These are phyloP conservation scores for Microcebus griseorufus DNA, from an alignment of 2,113 vertebrate species.

Conservation along the genomic window DNA sequence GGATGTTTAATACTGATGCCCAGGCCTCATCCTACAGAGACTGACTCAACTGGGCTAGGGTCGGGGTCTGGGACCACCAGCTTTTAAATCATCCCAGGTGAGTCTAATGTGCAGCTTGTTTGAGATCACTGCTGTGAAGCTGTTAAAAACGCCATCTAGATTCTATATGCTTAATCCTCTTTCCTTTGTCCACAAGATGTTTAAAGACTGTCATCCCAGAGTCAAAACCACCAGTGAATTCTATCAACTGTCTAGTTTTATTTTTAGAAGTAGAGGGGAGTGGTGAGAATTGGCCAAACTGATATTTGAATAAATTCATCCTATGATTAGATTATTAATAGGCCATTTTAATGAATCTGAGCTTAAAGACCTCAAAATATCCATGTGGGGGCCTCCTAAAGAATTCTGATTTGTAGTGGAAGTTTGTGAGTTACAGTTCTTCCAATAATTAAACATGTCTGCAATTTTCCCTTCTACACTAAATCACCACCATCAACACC, in stretches of 20 bases:
- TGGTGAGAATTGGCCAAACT: not conserved
- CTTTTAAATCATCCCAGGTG: not conserved
- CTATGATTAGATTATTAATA: not conserved
- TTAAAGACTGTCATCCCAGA: not conserved
- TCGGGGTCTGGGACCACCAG: not conserved
- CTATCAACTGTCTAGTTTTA: not conserved
- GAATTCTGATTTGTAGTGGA: not conserved
- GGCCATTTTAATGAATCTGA: not conserved
- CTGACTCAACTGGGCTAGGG: not conserved
- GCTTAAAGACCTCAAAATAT: not conserved
- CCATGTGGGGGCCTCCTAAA: not conserved
- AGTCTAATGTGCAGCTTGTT: not conserved
- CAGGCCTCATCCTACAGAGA: not conserved
- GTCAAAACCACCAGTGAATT: conserved; percentile 29
- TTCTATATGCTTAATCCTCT: not conserved
- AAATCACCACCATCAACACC: not conserved
- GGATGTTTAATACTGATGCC: not conserved
- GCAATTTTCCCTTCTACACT: conserved; percentile 25
- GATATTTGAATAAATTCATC: not conserved
- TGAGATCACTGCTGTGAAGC: not conserved
- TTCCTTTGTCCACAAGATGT: not conserved
- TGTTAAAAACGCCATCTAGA: not conserved
- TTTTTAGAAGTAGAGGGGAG: not conserved
- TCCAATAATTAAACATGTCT: conserved; percentile 28
- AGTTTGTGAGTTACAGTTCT: not conserved